phyloP scores from a whole-genome alignment of 2,888 invertebrate genomes.

The Monochamus alternatus region DNA sequence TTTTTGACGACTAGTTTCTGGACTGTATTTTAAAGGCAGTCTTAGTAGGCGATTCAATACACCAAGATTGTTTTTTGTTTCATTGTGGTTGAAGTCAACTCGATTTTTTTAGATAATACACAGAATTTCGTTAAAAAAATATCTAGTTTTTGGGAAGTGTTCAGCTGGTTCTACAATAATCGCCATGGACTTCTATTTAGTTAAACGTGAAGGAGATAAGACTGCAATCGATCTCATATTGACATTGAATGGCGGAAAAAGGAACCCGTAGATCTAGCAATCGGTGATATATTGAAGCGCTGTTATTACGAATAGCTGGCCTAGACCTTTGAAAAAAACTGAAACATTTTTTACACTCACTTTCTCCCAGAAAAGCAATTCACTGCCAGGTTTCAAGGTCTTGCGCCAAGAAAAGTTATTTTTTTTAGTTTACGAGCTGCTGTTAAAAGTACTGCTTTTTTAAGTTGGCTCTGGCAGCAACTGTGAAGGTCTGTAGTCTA shows the following conservation, averaged over 20 bases:
- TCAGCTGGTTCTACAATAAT: too few relatives aligned
- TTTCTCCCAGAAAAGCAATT: constrained; percentile 23
- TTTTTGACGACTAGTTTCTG: too few relatives aligned
- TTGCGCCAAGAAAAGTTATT: background rate
- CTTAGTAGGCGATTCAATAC: too few relatives aligned
- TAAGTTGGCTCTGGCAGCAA: background rate
- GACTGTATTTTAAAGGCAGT: too few relatives aligned
- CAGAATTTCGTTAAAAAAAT: too few relatives aligned
- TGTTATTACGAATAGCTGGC: background rate
- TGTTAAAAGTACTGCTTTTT: background rate
- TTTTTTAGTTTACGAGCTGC: background rate
- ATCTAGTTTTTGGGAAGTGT: too few relatives aligned
- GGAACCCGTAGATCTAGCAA: background rate
- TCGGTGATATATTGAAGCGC: constrained; percentile 14
- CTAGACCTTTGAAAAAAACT: constrained; percentile 25
- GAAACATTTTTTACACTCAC: constrained; percentile 27
- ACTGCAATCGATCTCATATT: background rate
- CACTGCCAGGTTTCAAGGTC: constrained; percentile 3
- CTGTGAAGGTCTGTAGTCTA: background rate
- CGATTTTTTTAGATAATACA: too few relatives aligned
- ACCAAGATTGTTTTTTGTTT: too few relatives aligned
- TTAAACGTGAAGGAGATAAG: too few relatives aligned
- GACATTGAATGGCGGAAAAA: constrained; percentile 5
- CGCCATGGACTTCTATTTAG: too few relatives aligned
- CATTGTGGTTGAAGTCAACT: too few relatives aligned